These are phyloP conservation scores for Emydocephalus ijimae DNA, from an alignment of 2,113 vertebrate species.

Conservation along the genomic window DNA sequence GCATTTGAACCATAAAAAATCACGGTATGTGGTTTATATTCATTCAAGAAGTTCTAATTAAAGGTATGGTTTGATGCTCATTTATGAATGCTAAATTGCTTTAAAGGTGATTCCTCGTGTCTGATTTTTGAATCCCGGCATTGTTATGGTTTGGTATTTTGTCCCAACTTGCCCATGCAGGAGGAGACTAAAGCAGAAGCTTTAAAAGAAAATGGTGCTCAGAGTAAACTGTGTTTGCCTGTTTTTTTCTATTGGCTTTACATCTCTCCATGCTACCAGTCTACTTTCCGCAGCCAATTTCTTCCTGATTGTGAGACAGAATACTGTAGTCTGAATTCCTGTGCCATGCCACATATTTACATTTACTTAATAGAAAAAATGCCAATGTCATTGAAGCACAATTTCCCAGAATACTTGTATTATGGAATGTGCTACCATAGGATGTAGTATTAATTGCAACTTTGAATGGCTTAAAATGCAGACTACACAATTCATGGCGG, in stretches of 20 bases:
- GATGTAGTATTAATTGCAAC: neutral
- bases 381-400: neutral
- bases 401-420: neutral
- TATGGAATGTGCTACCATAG: neutral
- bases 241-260: neutral
- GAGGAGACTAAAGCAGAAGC: neutral
- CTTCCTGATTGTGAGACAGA: neutral
- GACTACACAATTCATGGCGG: neutral
- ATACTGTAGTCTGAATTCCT: neutral
- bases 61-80: neutral
- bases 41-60: neutral
- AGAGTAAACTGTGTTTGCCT: neutral
- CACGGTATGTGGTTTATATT: neutral
- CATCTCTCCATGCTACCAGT: neutral
- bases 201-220: neutral
- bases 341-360: neutral
- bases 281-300: neutral
- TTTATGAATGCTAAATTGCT: neutral
- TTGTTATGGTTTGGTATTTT: neutral
- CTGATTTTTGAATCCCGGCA: neutral
- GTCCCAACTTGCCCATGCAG: neutral
- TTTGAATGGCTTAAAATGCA: neutral
- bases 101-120: neutral
- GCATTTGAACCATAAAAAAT: neutral
- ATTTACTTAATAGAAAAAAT: neutral